Conservation (phyloP, 2,888 invertebrate species). For the Merodon equestris region DNA sequence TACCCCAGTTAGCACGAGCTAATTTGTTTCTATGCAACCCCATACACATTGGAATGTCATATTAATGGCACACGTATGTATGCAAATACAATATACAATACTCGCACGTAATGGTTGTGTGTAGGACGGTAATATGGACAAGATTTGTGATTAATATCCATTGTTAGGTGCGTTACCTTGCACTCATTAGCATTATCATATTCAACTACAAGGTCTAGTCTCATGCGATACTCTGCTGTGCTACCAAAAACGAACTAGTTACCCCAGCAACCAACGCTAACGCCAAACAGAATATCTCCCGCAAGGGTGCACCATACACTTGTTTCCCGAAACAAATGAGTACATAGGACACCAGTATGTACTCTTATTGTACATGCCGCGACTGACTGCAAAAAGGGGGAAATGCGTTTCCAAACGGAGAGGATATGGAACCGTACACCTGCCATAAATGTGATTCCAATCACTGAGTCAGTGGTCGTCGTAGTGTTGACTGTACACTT, state of each 20-base stretch:
- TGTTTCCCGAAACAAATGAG: too few relatives aligned
- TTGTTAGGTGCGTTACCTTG: conserved; percentile 36
- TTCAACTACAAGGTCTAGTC: conserved; percentile 16
- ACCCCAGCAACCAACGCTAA: conserved; percentile 52
- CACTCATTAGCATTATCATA: conserved; percentile 11
- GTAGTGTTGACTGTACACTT: conserved; percentile 6
- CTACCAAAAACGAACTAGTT: not conserved
- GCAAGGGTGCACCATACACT: conserved; percentile 14
- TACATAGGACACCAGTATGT: too few relatives aligned
- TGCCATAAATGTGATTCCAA: conserved; percentile 16
- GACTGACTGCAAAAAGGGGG: not conserved
- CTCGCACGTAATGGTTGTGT: too few relatives aligned
- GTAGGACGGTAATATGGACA: too few relatives aligned
- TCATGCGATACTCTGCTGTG: not conserved
- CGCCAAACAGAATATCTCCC: conserved; percentile 22
- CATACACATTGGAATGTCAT: too few relatives aligned
- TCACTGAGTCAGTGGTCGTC: conserved; percentile 34
- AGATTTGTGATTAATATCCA: not conserved
- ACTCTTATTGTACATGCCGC: not conserved
- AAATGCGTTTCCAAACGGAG: conserved; percentile 16
- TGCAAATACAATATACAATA: too few relatives aligned
- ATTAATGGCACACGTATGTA: too few relatives aligned
- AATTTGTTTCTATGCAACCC: too few relatives aligned
- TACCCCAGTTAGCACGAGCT: too few relatives aligned
- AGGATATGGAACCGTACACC: conserved; percentile 14